Conservation (phyloP, 2,113 vertebrate genomes). For the Notiomystis cincta region DNA sequence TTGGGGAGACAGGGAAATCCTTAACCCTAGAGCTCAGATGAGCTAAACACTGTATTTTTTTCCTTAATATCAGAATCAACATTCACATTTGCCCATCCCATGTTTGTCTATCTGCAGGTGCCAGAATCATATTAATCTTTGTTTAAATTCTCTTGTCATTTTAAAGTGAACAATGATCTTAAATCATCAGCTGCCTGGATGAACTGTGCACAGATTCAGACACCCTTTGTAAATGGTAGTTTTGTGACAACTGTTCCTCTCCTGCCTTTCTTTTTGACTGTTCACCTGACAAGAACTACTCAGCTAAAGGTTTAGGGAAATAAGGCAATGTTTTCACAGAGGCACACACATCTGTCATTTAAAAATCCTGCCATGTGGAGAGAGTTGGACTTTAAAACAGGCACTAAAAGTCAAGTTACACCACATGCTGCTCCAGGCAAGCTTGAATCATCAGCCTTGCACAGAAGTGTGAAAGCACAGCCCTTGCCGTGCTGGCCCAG, state of each 20-base stretch:
- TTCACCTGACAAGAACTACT: background rate
- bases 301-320: background rate
- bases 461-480: rapidly evolving
- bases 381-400: background rate
- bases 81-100: background rate
- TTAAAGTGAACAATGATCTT: background rate
- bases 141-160: background rate
- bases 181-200: background rate
- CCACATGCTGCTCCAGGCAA: background rate
- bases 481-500: background rate
- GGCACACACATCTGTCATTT: background rate
- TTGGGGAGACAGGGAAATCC: background rate
- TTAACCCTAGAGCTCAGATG: background rate
- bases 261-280: background rate
- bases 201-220: background rate
- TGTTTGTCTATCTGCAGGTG: background rate
- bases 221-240: background rate
- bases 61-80: background rate
- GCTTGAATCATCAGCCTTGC: rapidly evolving
- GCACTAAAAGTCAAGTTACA: background rate
- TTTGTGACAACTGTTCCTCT: background rate
- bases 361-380: background rate
- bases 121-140: background rate
- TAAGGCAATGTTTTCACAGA: background rate
- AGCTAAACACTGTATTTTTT: background rate